These are phyloP conservation scores for Madoqua kirkii DNA, from an alignment of 2,113 vertebrate species.

Conservation along the genomic window DNA sequence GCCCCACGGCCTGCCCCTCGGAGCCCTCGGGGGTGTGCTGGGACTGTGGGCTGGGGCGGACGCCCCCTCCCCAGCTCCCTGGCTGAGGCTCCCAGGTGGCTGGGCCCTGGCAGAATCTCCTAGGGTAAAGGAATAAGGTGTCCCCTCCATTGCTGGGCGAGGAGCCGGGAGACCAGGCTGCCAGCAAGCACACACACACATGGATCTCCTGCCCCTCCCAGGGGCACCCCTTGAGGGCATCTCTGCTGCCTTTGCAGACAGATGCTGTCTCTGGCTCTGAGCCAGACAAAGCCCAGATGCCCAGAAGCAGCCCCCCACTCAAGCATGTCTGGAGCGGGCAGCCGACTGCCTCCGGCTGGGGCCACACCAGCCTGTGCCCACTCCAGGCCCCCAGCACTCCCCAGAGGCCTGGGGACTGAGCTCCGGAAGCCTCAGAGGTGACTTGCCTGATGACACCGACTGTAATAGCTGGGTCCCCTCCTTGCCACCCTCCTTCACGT, in stretches of 20 bases:
- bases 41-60: rapidly evolving
- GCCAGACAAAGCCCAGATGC: neutral
- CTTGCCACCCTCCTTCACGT: neutral
- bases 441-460: rapidly evolving
- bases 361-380: neutral
- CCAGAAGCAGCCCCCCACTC: neutral
- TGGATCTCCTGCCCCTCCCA: neutral
- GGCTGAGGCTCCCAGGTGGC: rapidly evolving
- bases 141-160: neutral
- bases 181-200: rapidly evolving
- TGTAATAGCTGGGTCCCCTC: neutral
- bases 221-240: neutral
- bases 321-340: rapidly evolving
- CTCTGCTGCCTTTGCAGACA: neutral
- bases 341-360: rapidly evolving
- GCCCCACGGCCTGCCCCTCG: neutral
- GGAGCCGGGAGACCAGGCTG: too few relatives aligned
- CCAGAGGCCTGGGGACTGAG: neutral
- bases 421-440: neutral
- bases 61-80: neutral
- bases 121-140: rapidly evolving
- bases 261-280: neutral
- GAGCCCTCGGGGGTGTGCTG: neutral
- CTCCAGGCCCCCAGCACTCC: rapidly evolving
- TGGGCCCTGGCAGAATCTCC: neutral